Conservation (phyloP, 2,797 vertebrate species). For the Xenopus petersii region DNA sequence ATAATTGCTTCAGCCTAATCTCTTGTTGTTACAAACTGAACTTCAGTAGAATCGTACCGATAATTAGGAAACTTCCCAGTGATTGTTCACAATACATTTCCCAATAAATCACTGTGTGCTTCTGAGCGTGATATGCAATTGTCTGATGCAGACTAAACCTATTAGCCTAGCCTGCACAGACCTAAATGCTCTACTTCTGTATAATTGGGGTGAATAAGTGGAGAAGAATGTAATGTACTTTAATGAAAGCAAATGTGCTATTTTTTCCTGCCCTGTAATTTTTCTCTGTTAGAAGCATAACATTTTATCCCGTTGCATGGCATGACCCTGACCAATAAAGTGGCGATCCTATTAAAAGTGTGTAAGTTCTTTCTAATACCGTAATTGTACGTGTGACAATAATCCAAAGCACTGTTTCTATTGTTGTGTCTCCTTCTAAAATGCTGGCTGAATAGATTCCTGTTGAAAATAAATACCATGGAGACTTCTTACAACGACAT, state of each 20-base stretch:
- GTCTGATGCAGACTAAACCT: slow-evolving; percentile 10
- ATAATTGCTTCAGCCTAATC: too few relatives aligned
- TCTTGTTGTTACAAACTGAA: background rate
- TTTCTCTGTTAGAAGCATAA: slow-evolving; percentile 18
- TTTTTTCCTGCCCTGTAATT: slow-evolving; percentile 34
- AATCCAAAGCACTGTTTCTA: too few relatives aligned
- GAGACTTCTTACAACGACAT: too few relatives aligned
- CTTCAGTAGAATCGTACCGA: background rate
- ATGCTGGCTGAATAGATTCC: too few relatives aligned
- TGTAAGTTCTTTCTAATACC: too few relatives aligned
- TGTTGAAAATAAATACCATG: too few relatives aligned
- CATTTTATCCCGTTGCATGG: slow-evolving; percentile 8
- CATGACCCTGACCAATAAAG: slow-evolving; percentile 38
- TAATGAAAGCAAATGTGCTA: slow-evolving; percentile 35
- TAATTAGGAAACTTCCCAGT: background rate
- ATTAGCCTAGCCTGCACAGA: slow-evolving; percentile 23
- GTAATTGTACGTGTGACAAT: too few relatives aligned
- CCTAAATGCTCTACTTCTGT: slow-evolving; percentile 21
- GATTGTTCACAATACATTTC: background rate
- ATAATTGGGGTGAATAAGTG: slow-evolving; percentile 32
- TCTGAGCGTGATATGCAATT: slow-evolving; percentile 1
- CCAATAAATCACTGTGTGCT: slow-evolving; percentile 15
- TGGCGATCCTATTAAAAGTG: background rate
- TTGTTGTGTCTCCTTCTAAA: too few relatives aligned
- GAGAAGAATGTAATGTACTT: slow-evolving; percentile 28